Conservation (phyloP, 2,888 invertebrate species). For the Nephrocerus scutellatus region DNA sequence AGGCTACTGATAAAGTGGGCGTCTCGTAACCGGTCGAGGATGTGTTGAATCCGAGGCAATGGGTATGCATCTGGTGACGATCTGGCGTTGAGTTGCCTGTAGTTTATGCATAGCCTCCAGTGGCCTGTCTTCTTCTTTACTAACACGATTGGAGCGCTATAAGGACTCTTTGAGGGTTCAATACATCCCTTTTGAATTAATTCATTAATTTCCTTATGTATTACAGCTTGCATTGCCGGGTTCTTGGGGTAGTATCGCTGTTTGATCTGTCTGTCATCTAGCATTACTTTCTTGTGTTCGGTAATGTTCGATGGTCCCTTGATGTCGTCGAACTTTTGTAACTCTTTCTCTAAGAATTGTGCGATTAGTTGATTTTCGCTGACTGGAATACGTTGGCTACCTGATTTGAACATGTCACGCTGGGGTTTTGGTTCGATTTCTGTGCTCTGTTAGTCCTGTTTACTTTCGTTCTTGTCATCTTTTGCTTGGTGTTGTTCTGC, state of each 20-base stretch:
- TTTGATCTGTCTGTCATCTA: conserved; percentile 15
- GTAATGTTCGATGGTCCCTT: too few relatives aligned
- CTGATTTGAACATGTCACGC: too few relatives aligned
- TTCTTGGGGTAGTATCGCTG: conserved; percentile 14
- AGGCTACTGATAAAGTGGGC: neutral
- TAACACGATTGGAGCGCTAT: conserved; percentile 13
- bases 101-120: conserved; percentile 13
- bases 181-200: conserved; percentile 8
- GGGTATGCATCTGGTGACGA: conserved; percentile 1
- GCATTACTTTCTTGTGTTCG: conserved; percentile 2
- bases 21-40: neutral
- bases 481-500: too few relatives aligned
- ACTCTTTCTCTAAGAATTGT: too few relatives aligned
- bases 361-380: too few relatives aligned
- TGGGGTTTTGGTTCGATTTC: too few relatives aligned
- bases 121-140: conserved; percentile 12
- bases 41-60: neutral
- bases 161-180: conserved; percentile 13
- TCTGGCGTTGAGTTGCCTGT: neutral
- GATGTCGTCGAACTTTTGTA: too few relatives aligned
- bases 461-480: too few relatives aligned
- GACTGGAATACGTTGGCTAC: too few relatives aligned
- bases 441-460: too few relatives aligned
- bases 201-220: conserved; percentile 11
- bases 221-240: conserved; percentile 11